Percentiles rank a stretch among this genome's conserved stretches.
phyloP scores from a whole-genome alignment of 2,888 invertebrate genomes.

The Disparrhopalites patrizii region DNA sequence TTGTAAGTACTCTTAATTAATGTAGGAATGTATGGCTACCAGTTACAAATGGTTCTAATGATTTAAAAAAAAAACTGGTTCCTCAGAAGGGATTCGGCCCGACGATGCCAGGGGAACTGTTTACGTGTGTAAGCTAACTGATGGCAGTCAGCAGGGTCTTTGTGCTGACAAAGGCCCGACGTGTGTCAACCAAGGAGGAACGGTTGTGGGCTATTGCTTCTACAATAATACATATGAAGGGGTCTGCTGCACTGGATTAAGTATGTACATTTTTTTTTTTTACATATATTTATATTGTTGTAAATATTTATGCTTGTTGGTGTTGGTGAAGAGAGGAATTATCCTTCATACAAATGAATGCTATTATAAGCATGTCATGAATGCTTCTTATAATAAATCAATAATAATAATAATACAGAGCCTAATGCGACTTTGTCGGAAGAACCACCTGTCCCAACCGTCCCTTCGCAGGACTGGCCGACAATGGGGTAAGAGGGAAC shows the following conservation, averaged over 20 bases:
- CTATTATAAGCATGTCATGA: neutral
- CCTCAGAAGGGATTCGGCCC: no score
- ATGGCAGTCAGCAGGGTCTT: slow-evolving; percentile 27
- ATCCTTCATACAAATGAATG: no score
- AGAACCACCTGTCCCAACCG: neutral
- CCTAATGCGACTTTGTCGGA: neutral
- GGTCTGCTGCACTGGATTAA: slow-evolving; percentile 38
- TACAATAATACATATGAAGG: slow-evolving; percentile 33
- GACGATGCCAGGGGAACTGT: slow-evolving; percentile 5
- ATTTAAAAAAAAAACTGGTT: neutral
- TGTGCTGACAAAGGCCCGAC: slow-evolving; percentile 33
- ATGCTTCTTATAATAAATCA: neutral
- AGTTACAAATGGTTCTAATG: no score
- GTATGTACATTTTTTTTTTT: slow-evolving; percentile 18
- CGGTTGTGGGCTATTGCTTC: slow-evolving; percentile 39
- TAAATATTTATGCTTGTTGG: no score
- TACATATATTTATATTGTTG: neutral
- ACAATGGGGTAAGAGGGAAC: no score
- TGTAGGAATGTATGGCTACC: no score
- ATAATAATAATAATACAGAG: no score
- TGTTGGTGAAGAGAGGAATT: neutral
- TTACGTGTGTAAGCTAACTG: slow-evolving; percentile 7
- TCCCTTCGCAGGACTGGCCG: neutral
- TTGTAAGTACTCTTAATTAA: no score
- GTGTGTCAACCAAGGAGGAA: slow-evolving; percentile 36